Evolutionary conservation across 2,797 vertebrate genomes (phyloP).

Genomic region (Chaetodon trifasciatus): DNA sequence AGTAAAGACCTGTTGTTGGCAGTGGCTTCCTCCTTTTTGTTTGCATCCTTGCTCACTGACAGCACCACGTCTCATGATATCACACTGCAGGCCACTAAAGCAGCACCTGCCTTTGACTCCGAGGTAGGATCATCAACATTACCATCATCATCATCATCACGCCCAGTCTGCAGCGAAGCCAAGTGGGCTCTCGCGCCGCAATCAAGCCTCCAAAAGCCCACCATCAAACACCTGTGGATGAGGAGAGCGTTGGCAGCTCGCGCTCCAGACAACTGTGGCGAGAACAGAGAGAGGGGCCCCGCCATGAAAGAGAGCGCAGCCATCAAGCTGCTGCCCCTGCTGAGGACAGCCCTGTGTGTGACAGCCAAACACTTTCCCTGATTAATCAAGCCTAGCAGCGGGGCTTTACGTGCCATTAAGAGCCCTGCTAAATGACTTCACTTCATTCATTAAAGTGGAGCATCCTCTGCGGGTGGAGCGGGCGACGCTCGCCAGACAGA

Average conservation of each 20-base stretch:
- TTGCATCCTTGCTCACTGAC: slow-evolving; percentile 3
- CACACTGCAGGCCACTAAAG: slow-evolving; percentile 10
- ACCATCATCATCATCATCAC: slow-evolving; percentile 28
- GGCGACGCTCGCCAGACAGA: slow-evolving; percentile 53
- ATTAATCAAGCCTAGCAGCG: slow-evolving; percentile 82
- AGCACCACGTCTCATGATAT: not conserved
- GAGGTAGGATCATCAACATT: slow-evolving; percentile 43
- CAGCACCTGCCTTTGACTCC: slow-evolving; percentile 43
- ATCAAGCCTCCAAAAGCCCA: slow-evolving; percentile 30
- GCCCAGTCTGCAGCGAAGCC: slow-evolving; percentile 1
- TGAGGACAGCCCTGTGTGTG: slow-evolving; percentile 74
- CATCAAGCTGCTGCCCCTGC: slow-evolving; percentile 65
- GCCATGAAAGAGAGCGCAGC: slow-evolving; percentile 51
- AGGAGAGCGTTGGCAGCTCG: slow-evolving; percentile 25
- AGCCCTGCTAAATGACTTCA: slow-evolving; percentile 80
- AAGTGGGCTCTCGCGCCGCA: slow-evolving; percentile 17
- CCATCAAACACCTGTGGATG: slow-evolving; percentile 58
- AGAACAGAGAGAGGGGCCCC: slow-evolving; percentile 58
- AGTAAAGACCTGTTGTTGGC: slow-evolving; percentile 5
- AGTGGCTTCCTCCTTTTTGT: slow-evolving; percentile 9
- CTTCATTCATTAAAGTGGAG: slow-evolving; percentile 83
- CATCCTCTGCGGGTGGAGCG: slow-evolving; percentile 67
- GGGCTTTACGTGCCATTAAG: slow-evolving; percentile 82
- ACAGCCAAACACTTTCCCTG: slow-evolving; percentile 81
- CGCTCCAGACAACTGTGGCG: slow-evolving; percentile 42